phyloP scores from a whole-genome alignment of 2,113 vertebrate genomes.

The Eonycteris spelaea region DNA sequence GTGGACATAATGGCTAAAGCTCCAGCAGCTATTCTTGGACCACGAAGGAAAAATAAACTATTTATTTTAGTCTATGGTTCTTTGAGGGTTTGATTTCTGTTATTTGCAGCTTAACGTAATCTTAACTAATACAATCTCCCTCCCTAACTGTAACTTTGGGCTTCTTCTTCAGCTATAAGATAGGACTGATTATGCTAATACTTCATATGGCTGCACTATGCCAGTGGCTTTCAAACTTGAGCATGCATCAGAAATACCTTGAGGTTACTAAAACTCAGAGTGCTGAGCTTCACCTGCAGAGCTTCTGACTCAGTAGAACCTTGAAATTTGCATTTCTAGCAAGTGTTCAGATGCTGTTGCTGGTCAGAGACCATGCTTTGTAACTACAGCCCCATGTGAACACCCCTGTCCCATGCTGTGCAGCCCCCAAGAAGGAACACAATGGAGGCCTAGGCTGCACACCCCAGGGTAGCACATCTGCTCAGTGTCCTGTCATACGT shows the following conservation, averaged over 20 bases:
- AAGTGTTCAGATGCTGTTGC: not conserved
- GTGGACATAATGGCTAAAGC: not conserved
- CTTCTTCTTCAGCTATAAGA: not conserved
- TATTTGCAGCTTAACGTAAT: not conserved
- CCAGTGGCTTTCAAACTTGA: not conserved
- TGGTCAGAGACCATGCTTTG: not conserved
- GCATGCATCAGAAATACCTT: not conserved
- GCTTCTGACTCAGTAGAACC: not conserved
- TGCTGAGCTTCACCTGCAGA: not conserved
- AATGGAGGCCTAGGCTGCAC: not conserved
- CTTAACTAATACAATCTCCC: not conserved
- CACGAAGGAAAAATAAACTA: not conserved
- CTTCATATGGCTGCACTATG: not conserved
- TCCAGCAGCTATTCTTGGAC: not conserved
- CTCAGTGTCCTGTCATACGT: not conserved
- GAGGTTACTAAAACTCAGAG: not conserved
- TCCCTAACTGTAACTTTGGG: not conserved
- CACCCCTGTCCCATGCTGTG: accelerated
- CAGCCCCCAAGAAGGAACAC: not conserved
- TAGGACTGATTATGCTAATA: not conserved
- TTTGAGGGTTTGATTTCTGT: not conserved
- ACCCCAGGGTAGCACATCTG: not conserved
- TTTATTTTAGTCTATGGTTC: not conserved
- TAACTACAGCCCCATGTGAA: accelerated
- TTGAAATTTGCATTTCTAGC: not conserved